Evolutionary conservation across 2,888 invertebrate species (phyloP).

Genomic region (Acrobasis repandana): DNA sequence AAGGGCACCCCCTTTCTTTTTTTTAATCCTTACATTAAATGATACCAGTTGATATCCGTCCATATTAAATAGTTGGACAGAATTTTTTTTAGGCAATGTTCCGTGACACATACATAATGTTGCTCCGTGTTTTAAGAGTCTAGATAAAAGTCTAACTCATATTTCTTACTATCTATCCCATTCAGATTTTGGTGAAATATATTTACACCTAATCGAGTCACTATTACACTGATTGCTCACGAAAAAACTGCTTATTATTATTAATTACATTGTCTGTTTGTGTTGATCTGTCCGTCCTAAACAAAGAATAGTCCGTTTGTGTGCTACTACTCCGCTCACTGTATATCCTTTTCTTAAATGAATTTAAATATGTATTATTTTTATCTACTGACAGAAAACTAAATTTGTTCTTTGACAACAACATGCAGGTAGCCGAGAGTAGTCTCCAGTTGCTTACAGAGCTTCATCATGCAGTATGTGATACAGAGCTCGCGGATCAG

Average conservation of each 20-base stretch:
- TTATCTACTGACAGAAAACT: slow-evolving; percentile 33
- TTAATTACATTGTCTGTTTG: not conserved
- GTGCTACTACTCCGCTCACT: not conserved
- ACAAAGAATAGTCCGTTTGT: not conserved
- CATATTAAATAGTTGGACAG: not conserved
- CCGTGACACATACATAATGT: slow-evolving; percentile 10
- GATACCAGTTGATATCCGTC: not conserved
- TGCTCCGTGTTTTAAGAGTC: not conserved
- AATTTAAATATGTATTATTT: not conserved
- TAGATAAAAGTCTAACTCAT: slow-evolving; percentile 10
- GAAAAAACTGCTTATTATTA: slow-evolving; percentile 2
- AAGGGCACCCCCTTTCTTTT: slow-evolving; percentile 13
- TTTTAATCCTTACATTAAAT: slow-evolving; percentile 4
- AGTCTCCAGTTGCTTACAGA: slow-evolving; percentile 54
- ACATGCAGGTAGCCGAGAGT: slow-evolving; percentile 51
- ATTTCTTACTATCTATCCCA: slow-evolving; percentile 8
- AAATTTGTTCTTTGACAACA: slow-evolving; percentile 47
- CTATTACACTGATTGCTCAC: not conserved
- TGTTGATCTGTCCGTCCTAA: not conserved
- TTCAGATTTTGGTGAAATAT: slow-evolving; percentile 11
- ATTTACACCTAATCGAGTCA: not conserved
- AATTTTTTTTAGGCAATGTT: slow-evolving; percentile 10
- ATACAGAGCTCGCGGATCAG: slow-evolving; percentile 61
- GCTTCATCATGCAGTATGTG: slow-evolving; percentile 47
- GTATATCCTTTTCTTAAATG: not conserved